A percentile compares a stretch with the other conserved stretches of the same genome.
These are phyloP conservation scores for Zygaena filipendulae DNA, from an alignment of 2,888 invertebrate genomes.

Conservation along the genomic window DNA sequence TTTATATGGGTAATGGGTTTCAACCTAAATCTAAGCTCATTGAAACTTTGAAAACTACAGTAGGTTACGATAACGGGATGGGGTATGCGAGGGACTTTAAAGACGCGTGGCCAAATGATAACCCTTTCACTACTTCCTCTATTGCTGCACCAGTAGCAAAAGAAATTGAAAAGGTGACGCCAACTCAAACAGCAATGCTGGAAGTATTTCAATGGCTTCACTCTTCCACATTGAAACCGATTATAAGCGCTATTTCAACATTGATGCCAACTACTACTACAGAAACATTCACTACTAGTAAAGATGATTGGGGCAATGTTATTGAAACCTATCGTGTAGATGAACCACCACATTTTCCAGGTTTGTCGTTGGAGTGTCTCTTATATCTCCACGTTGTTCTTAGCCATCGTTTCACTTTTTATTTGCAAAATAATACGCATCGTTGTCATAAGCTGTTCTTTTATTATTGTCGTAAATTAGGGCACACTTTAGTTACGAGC, in stretches of 20 bases:
- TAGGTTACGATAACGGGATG: conserved; percentile 54
- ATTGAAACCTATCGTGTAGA: conserved; percentile 62
- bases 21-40: conserved; percentile 59
- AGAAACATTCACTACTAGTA: conserved; percentile 42
- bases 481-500: conserved; percentile 5
- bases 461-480: conserved; percentile 10
- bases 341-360: conserved; percentile 64
- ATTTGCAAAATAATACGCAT: conserved; percentile 43
- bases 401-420: conserved; percentile 48
- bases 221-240: conserved; percentile 57
- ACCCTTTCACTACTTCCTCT: conserved; percentile 60
- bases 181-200: conserved; percentile 60
- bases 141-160: conserved; percentile 50
- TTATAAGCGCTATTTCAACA: conserved; percentile 47
- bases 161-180: conserved; percentile 55
- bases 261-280: conserved; percentile 37
- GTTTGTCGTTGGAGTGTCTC: conserved; percentile 65
- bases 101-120: conserved; percentile 60
- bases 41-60: conserved; percentile 58
- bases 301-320: conserved; percentile 60
- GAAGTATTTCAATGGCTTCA: conserved; percentile 64
- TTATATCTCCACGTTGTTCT: no score
- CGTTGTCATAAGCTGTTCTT: conserved; percentile 22
- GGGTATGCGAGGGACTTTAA: conserved; percentile 46
- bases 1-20: conserved; percentile 54